These are phyloP conservation scores for Origma solitaria DNA, from an alignment of 2,113 vertebrate species.

Conservation along the genomic window DNA sequence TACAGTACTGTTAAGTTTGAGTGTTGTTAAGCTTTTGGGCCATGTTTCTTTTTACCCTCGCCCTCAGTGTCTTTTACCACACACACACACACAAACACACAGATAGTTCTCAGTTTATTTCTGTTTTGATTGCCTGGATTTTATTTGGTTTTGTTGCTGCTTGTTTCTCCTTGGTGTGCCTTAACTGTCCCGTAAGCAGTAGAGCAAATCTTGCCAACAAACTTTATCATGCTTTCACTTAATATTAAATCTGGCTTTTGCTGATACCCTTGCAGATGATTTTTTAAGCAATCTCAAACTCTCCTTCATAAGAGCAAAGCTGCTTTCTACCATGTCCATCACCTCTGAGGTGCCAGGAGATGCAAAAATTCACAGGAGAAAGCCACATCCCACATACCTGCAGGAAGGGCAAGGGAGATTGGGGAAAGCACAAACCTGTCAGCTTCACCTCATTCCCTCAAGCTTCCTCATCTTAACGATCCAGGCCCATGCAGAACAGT, in stretches of 20 bases:
- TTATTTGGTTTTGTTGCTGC: not conserved
- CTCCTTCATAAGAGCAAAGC: not conserved
- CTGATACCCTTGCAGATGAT: no score
- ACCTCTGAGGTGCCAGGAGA: not conserved
- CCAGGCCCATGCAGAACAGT: not conserved
- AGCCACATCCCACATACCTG: not conserved
- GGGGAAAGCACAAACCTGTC: not conserved
- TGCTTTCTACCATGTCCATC: not conserved
- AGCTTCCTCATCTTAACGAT: not conserved
- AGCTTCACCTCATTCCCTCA: not conserved
- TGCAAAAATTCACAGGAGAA: not conserved
- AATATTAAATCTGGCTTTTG: not conserved
- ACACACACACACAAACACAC: no score
- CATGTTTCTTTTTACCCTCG: not conserved
- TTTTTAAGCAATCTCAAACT: not conserved
- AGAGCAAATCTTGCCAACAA: rapidly evolving
- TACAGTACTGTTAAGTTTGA: not conserved
- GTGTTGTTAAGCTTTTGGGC: not conserved
- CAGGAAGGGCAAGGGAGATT: not conserved
- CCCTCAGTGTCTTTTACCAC: not conserved
- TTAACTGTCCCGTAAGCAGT: not conserved
- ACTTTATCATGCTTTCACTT: not conserved
- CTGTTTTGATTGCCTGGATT: not conserved
- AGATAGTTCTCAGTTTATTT: not conserved
- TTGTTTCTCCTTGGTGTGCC: not conserved